Evolutionary conservation across 1,140 invertebrate genomes (phyloP), one percentile per base, ranked within the genome.

Genomic region (Drosophila sp.): DNA sequence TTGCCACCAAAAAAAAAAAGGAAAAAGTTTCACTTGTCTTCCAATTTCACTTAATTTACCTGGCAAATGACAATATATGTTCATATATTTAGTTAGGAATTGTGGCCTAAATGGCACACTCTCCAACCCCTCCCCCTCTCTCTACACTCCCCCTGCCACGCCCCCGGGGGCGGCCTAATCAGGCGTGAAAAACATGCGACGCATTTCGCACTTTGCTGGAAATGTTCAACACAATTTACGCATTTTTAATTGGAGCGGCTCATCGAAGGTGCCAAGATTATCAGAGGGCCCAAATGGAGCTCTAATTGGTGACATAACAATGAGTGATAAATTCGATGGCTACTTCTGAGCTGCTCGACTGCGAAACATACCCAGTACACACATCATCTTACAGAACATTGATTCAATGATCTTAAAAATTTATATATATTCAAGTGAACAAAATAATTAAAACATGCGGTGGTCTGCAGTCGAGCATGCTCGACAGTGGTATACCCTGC

Each of bases 141-240:
- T 21, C 4, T 27, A 7, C 16, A 0, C 2, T 25, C 2, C 25
- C 25, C 36, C 9, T 16, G 27, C 34, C 21, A 21, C 53, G 21
- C 11, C 25, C 8, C 50, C 50, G 7, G 11, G 41, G 29, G 32
- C 13, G 32, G 66, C 58, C 62, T 72, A 84, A 84, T 87, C 82
- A 81, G 65, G 58, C 81, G 62, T 81, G 41, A 87, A 81, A 81
- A 81, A 78, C 69, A 71, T 71, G 32, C 76, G 56, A 61, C 64
- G 51, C 45, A 74, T 77, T 70, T 77, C 41, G 69, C 80, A 80
- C 61, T 80, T 76, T 74, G 76, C 78, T 53, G 32, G 77, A 36
- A 53, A 72, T 59, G 58, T 46, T 36, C 32, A 29, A 66, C 27
- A 58, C 51, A 62, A 69, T 74, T 74, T 69, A 25, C 57, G 40